phyloP scores from a whole-genome alignment of 1,140 invertebrate genomes.

The Chlorops oryzae region DNA sequence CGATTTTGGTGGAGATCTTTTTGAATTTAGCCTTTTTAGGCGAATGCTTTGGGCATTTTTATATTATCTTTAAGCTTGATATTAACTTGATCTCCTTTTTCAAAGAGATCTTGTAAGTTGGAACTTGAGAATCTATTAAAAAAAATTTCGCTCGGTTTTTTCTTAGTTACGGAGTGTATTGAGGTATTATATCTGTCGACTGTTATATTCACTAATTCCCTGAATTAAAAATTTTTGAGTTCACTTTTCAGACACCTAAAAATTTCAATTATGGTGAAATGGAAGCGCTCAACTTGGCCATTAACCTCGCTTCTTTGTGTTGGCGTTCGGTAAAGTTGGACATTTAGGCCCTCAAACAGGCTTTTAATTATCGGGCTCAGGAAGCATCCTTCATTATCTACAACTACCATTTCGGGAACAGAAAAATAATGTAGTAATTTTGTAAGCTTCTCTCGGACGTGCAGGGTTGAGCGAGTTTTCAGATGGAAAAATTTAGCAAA shows the following conservation, averaged over 20 bases:
- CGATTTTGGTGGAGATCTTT: no score
- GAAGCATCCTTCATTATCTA: constrained; percentile 7
- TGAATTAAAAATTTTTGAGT: neutral
- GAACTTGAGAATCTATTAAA: no score
- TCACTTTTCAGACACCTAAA: constrained; percentile 2
- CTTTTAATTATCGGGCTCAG: constrained; percentile 4
- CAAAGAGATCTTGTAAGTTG: no score
- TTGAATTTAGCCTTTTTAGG: no score
- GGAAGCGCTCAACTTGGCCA: constrained; percentile 5
- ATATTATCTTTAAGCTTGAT: no score
- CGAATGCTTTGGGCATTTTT: no score
- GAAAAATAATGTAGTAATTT: no score
- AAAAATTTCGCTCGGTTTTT: no score
- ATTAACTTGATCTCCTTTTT: no score
- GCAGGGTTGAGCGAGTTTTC: neutral
- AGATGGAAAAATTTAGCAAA: constrained; percentile 13
- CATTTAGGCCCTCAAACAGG: neutral
- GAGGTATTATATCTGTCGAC: constrained; percentile 6
- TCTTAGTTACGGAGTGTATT: no score
- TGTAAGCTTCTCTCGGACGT: constrained; percentile 10
- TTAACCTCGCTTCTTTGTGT: constrained; percentile 9
- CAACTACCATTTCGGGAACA: neutral
- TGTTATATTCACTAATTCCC: constrained; percentile 2
- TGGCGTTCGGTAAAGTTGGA: constrained; percentile 4
- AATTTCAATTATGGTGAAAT: constrained; percentile 14